phyloP scores from a whole-genome alignment of 2,797 vertebrate genomes.

The Betta splendens region DNA sequence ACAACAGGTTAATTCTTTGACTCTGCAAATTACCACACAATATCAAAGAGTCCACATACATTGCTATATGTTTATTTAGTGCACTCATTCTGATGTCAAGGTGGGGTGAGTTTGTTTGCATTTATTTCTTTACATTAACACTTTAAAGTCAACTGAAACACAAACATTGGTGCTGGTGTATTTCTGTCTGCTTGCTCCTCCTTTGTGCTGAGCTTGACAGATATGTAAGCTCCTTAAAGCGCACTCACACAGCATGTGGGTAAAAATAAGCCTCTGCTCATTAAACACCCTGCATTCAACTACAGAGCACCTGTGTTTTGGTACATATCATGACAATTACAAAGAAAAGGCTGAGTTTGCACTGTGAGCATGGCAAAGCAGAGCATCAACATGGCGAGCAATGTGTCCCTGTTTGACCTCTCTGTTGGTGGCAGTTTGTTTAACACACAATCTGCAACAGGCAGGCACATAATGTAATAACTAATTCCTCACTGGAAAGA shows the following conservation, averaged over 20 bases:
- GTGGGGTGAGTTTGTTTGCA: not conserved
- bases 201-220: constrained; percentile 54
- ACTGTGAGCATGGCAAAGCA: constrained; percentile 30
- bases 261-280: constrained; percentile 66
- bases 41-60: not conserved
- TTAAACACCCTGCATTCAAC: constrained; percentile 53
- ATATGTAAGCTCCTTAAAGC: constrained; percentile 75
- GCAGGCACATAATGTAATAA: constrained; percentile 9
- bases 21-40: not conserved
- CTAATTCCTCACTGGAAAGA: not conserved
- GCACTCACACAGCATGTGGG: constrained; percentile 6
- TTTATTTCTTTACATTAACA: constrained; percentile 15
- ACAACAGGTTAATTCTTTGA: not conserved
- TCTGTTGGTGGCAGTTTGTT: constrained; percentile 15
- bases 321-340: constrained; percentile 54
- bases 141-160: constrained; percentile 33
- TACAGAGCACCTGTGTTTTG: constrained; percentile 61
- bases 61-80: not conserved
- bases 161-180: constrained; percentile 41
- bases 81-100: not conserved
- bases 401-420: constrained; percentile 44
- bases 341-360: constrained; percentile 63
- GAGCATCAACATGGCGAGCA: constrained; percentile 31
- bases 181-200: constrained; percentile 45
- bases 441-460: constrained; percentile 15